Percentiles rank a stretch among this genome's conserved stretches.
Evolutionary conservation across 2,113 vertebrate species (phyloP).

Genomic region (Albula glossodonta): DNA sequence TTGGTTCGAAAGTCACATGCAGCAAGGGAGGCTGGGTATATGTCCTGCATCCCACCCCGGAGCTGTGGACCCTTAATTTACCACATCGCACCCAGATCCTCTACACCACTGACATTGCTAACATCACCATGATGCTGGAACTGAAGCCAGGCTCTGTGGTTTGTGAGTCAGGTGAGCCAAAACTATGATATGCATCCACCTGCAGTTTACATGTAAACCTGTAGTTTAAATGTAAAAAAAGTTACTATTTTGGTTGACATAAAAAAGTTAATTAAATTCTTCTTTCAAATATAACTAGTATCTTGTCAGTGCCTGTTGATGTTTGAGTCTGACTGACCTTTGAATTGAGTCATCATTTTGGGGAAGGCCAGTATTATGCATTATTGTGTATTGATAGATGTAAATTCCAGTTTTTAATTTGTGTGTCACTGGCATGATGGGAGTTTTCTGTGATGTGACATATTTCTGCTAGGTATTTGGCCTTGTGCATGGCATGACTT

Average conservation of each 20-base stretch:
- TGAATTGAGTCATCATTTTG: no score
- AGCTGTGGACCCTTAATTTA: slow-evolving; percentile 92
- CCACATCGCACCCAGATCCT: slow-evolving; percentile 96
- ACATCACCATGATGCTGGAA: slow-evolving; percentile 96
- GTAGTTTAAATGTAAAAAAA: background rate
- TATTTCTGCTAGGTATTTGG: background rate
- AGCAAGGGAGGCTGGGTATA: slow-evolving; percentile 96
- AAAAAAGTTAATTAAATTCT: no score
- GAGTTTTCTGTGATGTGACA: background rate
- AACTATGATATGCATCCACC: background rate
- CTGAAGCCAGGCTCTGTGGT: slow-evolving; percentile 91
- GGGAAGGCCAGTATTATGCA: no score
- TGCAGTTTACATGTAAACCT: background rate
- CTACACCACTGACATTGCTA: slow-evolving; percentile 93
- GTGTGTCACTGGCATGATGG: no score
- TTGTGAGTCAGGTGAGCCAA: slow-evolving; percentile 88
- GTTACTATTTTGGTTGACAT: background rate
- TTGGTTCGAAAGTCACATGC: slow-evolving; percentile 92
- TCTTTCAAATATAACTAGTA: no score
- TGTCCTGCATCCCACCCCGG: slow-evolving; percentile 91
- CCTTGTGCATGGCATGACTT: background rate
- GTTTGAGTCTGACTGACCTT: no score
- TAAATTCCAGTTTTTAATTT: no score
- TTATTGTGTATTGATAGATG: no score
- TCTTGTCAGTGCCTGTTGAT: no score